Conservation (phyloP, 2,797 vertebrate genomes). For the Momotus momota region DNA sequence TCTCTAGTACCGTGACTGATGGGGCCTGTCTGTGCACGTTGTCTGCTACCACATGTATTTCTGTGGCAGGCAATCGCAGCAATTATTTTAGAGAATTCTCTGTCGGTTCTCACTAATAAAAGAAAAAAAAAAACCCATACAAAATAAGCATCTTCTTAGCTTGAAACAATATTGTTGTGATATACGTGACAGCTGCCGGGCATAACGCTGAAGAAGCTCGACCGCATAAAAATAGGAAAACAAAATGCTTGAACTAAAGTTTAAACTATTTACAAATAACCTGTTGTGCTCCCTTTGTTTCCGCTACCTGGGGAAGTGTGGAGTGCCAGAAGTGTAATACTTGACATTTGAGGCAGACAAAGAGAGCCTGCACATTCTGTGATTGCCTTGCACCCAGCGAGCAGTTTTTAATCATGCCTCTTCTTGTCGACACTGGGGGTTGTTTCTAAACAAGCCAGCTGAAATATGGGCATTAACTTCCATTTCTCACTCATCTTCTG, state of each 20-base stretch:
- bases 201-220: constrained; percentile 50
- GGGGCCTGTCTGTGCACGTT: constrained; percentile 15
- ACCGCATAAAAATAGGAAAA: constrained; percentile 56
- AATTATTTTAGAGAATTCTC: constrained; percentile 46
- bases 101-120: neutral
- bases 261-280: constrained; percentile 70
- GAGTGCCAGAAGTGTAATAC: constrained; percentile 43
- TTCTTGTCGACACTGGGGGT: constrained; percentile 5
- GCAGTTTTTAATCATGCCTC: constrained; percentile 21
- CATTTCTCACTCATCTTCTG: constrained; percentile 21
- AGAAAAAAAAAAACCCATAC: neutral
- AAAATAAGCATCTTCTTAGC: constrained; percentile 45
- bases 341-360: constrained; percentile 59
- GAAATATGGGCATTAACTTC: constrained; percentile 8
- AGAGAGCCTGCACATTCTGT: constrained; percentile 29
- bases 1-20: neutral
- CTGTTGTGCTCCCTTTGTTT: constrained; percentile 59
- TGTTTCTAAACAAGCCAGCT: constrained; percentile 42
- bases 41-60: neutral
- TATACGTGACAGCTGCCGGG: constrained; percentile 62
- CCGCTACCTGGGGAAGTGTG: constrained; percentile 44
- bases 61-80: neutral
- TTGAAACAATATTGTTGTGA: constrained; percentile 41
- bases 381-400: constrained; percentile 30
- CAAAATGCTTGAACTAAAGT: constrained; percentile 66